Evolutionary conservation across 1,140 invertebrate species (phyloP).

Genomic region (Monochamus saltuarius): DNA sequence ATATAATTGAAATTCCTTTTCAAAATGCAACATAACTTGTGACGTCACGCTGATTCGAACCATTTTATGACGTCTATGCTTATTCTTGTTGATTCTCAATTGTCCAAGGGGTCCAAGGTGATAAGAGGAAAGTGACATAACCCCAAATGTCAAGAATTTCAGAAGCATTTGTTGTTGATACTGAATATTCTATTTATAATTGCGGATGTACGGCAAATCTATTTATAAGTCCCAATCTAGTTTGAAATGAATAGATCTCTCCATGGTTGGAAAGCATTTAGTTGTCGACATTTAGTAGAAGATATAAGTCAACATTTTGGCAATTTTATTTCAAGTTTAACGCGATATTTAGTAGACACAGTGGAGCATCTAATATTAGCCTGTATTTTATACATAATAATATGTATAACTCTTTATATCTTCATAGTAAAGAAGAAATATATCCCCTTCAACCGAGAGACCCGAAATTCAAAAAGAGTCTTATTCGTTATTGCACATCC

Average conservation of each 20-base stretch:
- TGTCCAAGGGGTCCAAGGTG: no score
- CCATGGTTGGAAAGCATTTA: slow-evolving; percentile 14
- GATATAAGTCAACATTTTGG: slow-evolving; percentile 17
- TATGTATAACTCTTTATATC: slow-evolving; percentile 46
- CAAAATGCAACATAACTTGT: no score
- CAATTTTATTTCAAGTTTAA: slow-evolving; percentile 12
- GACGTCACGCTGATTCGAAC: no score
- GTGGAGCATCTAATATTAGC: slow-evolving; percentile 49
- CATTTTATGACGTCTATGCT: no score
- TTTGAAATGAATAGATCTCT: slow-evolving; percentile 33
- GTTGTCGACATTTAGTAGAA: neutral
- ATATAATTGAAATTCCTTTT: no score
- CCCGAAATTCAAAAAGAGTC: slow-evolving; percentile 58
- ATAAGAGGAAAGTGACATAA: no score
- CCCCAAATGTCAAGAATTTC: no score
- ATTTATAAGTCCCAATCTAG: slow-evolving; percentile 33
- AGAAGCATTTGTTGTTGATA: no score
- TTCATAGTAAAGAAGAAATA: slow-evolving; percentile 34
- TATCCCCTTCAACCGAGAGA: slow-evolving; percentile 45
- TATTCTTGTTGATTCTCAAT: no score
- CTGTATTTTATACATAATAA: slow-evolving; percentile 39
- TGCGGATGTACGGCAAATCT: slow-evolving; percentile 33
- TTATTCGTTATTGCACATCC: slow-evolving; percentile 91
- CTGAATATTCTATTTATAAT: slow-evolving; percentile 25
- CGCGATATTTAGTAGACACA: slow-evolving; percentile 43